Evolutionary conservation across 2,113 vertebrate genomes (phyloP), one percentile per base, ranked within the genome.

Genomic region (Mesembrinibis cayennensis): DNA sequence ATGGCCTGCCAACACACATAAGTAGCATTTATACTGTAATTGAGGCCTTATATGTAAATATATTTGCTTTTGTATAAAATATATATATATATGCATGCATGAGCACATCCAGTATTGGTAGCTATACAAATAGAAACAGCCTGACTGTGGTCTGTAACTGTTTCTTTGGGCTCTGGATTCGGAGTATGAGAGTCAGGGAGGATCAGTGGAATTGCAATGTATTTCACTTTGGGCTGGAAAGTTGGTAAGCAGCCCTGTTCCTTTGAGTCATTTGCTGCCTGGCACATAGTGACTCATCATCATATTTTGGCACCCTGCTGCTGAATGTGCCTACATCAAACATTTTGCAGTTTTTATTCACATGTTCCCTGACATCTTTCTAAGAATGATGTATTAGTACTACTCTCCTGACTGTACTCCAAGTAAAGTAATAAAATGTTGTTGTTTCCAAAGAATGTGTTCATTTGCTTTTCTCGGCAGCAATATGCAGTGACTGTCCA

Each of bases 381-480:
- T 83, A 94, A 84, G 69, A 94, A 72, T 42, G 12, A 78, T 85
- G 59, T 70, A 42, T 82, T 89, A 82, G 42, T 40, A 15, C 49
- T 36, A 45, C 69, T 92, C 36, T 83, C 34, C 70, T 92, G 85
- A 65, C 94, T 72, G 44, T 90, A 88, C 84, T 92, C 79, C 76
- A 84, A 67, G 42, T 70, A 70, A 95, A 93, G 82, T 66, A 94
- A 96, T 97, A 96, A 95, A 94, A 36, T 30, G 25, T 63, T 74
- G 36, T 70, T 84, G 29, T 87, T 93, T 73, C 61, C 20, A 23
- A 87, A 92, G 36, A 70, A 2, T 6, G 8, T 21, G 74, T 53
- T 93, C 36, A 30, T 76, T 91, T 89, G 47, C 73, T 94, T 85
- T 86, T 49, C 66, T 83, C 45, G 44, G 81, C 74, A 78, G 59